Conservation (phyloP, 2,797 vertebrate species). For the Cuniculus paca region DNA sequence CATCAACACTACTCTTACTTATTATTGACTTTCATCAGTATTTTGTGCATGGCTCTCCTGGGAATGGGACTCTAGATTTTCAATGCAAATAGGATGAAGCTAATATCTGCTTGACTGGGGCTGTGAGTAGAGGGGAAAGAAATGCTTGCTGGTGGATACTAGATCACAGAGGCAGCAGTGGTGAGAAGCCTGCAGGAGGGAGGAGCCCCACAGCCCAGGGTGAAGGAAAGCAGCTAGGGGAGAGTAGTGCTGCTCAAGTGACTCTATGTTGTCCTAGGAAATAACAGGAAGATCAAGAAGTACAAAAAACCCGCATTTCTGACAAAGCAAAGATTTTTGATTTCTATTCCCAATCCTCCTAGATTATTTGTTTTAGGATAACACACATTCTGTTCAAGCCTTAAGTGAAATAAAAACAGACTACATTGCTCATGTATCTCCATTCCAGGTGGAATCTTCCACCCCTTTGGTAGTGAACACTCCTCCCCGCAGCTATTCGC, state of each 20-base stretch:
- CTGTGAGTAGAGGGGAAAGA: neutral
- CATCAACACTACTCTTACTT: constrained; percentile 65
- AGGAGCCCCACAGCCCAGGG: neutral
- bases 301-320: neutral
- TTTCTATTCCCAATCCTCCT: neutral
- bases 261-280: neutral
- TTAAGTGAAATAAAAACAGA: constrained; percentile 70
- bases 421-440: constrained; percentile 50
- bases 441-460: constrained; percentile 21
- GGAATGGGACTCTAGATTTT: constrained; percentile 75
- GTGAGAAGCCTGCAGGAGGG: neutral
- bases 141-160: neutral
- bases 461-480: constrained; percentile 35
- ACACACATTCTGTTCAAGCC: constrained; percentile 42
- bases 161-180: neutral
- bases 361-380: constrained; percentile 67
- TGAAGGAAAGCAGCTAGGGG: neutral
- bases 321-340: neutral
- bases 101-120: constrained; percentile 57
- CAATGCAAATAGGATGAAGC: constrained; percentile 82
- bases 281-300: neutral
- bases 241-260: neutral
- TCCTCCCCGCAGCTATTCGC: constrained; percentile 63
- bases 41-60: constrained; percentile 70
- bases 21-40: constrained; percentile 69